Base-by-base conservation (phyloP, 2,888 invertebrate genomes). In the Ferdinandea cuprea region DNA sequence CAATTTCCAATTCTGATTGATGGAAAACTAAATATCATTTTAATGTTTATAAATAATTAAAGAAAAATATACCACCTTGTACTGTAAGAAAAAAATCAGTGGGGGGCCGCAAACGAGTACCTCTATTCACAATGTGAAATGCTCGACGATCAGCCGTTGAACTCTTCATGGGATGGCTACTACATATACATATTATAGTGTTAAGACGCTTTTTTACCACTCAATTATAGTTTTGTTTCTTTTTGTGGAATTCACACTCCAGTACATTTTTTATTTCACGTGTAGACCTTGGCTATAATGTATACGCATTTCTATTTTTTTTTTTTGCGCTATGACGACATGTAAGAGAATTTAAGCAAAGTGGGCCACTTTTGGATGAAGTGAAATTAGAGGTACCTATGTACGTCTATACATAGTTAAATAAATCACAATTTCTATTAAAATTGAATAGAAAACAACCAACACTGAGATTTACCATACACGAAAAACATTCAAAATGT, bases 251-350 rank as follows among this genome's bases (percentile, higher is more conserved):
- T 65, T 74, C 58, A 66, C 58, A 58, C 65, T 74, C 56, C 52
- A 58, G 65, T 65, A 58, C 58, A 48, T 66, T 66, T 74, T 74
- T n/a, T 42, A 40, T 65, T 65, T 54, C 73, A 73, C 73, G 69
- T 69, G 69, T 48, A 69, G 58, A 69, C 69, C 69, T 69, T 69
- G 69, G 37, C 8, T 69, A 5, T 37, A n/a, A n/a, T 35, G 4
- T 48, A 17, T n/a, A 13, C 17, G 32, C 17, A 54, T 19, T 32
- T 9, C 15, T 28, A 9, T 44, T 30, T 25, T 44, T n/a, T 48
- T 32, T 42, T 58, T 50, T n/a, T 40, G 42, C 21, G n/a, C 15
- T 54, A 54, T 77, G 69, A 77, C 69, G 76, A 69, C 69, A 71
- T 68, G 68, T 30, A 28, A 37, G 32, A 56, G 40, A 54, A 63